Evolutionary conservation across 2,888 invertebrate species (phyloP).

Genomic region (Mesochorus sp.): DNA sequence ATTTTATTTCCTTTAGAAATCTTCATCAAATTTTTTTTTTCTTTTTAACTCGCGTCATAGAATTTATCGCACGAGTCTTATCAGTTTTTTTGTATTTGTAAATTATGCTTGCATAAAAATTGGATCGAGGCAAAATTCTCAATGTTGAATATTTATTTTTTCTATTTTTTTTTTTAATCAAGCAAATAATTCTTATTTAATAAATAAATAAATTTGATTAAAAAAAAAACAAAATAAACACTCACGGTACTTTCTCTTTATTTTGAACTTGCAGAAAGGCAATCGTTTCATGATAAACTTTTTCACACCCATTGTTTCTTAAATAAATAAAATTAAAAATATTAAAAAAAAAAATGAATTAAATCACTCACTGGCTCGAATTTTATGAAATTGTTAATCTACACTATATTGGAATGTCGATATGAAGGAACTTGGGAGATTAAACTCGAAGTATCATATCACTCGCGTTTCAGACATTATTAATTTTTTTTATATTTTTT

Average conservation of each 20-base stretch:
- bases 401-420: background rate
- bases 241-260: constrained; percentile 74
- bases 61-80: no score
- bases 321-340: constrained; percentile 4
- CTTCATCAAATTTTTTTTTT: background rate
- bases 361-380: constrained; percentile 23
- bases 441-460: constrained; percentile 24
- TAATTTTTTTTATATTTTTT: background rate
- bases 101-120: no score
- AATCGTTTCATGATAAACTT: constrained; percentile 77
- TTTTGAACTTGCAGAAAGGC: constrained; percentile 77
- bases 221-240: constrained; percentile 36
- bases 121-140: no score
- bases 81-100: no score
- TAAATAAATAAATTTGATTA: background rate
- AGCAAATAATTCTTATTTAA: background rate
- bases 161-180: background rate
- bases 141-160: background rate
- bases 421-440: constrained; percentile 21
- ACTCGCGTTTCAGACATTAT: constrained; percentile 48
- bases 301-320: constrained; percentile 77
- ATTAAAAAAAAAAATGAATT: background rate
- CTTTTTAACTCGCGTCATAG: no score
- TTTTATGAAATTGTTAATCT: background rate
- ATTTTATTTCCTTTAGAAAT: constrained; percentile 8